Evolutionary conservation across 2,113 vertebrate species (phyloP).

Genomic region (Lontra canadensis): DNA sequence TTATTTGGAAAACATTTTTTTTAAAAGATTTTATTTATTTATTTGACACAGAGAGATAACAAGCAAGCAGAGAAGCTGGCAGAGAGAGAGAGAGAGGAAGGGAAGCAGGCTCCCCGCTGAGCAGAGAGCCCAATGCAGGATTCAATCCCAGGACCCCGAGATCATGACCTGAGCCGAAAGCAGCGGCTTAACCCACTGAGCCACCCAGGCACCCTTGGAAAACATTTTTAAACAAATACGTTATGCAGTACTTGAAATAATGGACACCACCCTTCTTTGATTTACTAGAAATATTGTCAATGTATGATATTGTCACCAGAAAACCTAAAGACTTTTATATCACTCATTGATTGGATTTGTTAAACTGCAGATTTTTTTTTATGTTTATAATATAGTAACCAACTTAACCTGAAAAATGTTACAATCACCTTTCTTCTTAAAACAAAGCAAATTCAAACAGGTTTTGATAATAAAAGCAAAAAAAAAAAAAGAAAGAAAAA

Average conservation of each 20-base stretch:
- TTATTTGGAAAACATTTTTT: neutral
- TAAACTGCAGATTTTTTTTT: neutral
- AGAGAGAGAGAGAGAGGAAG: too few species aligned
- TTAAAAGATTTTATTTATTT: too few species aligned
- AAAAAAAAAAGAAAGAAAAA: neutral
- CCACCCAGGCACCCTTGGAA: neutral
- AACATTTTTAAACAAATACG: neutral
- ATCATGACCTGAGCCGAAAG: too few species aligned
- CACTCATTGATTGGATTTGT: neutral
- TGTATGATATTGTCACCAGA: neutral
- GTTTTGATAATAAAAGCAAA: neutral
- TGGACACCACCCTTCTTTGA: neutral
- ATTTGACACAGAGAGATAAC: too few species aligned
- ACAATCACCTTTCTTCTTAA: neutral
- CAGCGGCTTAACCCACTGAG: too few species aligned
- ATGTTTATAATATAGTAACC: neutral
- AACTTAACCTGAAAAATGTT: neutral
- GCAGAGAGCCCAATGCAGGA: too few species aligned
- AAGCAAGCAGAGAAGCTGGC: too few species aligned
- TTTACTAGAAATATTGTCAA: neutral
- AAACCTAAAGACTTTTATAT: neutral
- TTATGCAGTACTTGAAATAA: slow-evolving; percentile 1
- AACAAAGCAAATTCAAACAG: neutral
- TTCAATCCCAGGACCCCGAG: too few species aligned
- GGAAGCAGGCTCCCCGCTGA: too few species aligned